A percentile compares a stretch with the other conserved stretches of the same genome.
phyloP scores from a whole-genome alignment of 2,888 invertebrate genomes.

The Deilephila elpenor region DNA sequence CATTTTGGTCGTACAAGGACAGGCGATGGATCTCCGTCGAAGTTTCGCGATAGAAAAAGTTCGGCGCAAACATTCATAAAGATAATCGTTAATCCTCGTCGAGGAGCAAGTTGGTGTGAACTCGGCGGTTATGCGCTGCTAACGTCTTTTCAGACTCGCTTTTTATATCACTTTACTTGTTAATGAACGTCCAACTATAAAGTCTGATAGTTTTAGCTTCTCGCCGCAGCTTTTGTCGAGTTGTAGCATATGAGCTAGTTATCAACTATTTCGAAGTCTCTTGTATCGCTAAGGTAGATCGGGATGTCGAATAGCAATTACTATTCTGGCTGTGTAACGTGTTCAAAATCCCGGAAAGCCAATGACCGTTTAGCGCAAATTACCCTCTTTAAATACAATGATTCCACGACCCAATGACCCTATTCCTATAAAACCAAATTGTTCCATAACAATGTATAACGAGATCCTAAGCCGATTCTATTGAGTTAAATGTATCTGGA shows the following conservation, averaged over 20 bases:
- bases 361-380: neutral
- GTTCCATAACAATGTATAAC: neutral
- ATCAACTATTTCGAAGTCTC: neutral
- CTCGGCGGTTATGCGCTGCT: conserved; percentile 24
- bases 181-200: conserved; percentile 5
- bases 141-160: conserved; percentile 21
- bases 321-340: neutral
- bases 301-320: neutral
- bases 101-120: conserved; percentile 18
- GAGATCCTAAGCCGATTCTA: neutral
- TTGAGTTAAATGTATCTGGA: neutral
- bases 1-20: conserved; percentile 52
- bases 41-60: conserved; percentile 58
- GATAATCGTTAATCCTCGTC: conserved; percentile 23
- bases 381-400: neutral
- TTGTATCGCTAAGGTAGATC: neutral
- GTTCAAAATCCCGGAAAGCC: conserved; percentile 3
- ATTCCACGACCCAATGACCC: neutral
- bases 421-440: conserved; percentile 3
- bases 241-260: neutral
- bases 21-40: conserved; percentile 61
- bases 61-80: conserved; percentile 34
- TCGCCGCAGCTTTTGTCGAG: neutral
- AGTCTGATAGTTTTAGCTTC: conserved; percentile 23
- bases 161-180: conserved; percentile 19